A percentile compares a stretch with the other conserved stretches of the same genome.
Evolutionary conservation across 2,797 vertebrate genomes (phyloP).

Genomic region (Chanos chanos): DNA sequence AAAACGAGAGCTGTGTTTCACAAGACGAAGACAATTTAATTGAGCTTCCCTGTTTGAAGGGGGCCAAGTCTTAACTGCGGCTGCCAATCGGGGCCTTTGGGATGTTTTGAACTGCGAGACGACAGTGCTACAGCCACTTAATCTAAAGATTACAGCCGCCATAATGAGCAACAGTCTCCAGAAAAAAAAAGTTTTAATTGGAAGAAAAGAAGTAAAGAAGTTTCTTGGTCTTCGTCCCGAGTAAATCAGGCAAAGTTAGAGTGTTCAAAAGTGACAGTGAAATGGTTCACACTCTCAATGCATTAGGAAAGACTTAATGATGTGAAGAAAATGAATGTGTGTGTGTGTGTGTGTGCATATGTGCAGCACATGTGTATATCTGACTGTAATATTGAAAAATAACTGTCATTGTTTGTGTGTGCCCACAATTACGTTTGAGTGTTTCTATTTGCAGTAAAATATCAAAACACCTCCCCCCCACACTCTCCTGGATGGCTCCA

Average conservation of each 20-base stretch:
- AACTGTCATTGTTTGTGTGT: neutral
- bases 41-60: constrained; percentile 52
- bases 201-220: constrained; percentile 47
- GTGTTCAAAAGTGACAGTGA: constrained; percentile 9
- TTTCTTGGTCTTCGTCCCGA: constrained; percentile 25
- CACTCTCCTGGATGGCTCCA: too few relatives aligned
- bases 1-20: constrained; percentile 46
- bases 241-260: constrained; percentile 16
- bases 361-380: neutral
- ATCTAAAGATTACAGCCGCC: constrained; percentile 54
- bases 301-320: constrained; percentile 8
- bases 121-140: constrained; percentile 41
- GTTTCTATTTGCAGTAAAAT: neutral
- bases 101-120: constrained; percentile 47
- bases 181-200: constrained; percentile 65
- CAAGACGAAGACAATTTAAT: constrained; percentile 63
- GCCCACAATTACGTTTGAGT: neutral
- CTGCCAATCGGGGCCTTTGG: constrained; percentile 46
- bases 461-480: too few relatives aligned
- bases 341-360: neutral
- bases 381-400: neutral
- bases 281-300: constrained; percentile 18
- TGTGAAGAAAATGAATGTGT: constrained; percentile 6
- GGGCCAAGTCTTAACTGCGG: constrained; percentile 26
- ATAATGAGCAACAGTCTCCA: constrained; percentile 57